Conservation (phyloP, 2,113 vertebrate species). For the rabbit (Oryctolagus cuniculus) region mOryCun1.1 NC_091447.1:47083001-47083500, state of each 20-base stretch:
- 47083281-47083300: not conserved
- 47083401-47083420: too few species aligned
- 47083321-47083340: not conserved
- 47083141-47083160: not conserved
- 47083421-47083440: too few species aligned
- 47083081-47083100: not conserved
- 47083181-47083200: not conserved
- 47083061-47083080: not conserved
- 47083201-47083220: constrained; percentile 10
- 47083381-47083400: too few species aligned
- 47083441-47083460: too few species aligned
- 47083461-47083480: too few species aligned
- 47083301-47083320: not conserved
- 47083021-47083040: not conserved
- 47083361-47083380: not conserved
- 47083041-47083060: not conserved
- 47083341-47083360: not conserved
- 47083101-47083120: not conserved
- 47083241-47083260: not conserved
- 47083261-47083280: not conserved
- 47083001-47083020: not conserved
- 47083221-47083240: not conserved
- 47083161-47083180: not conserved
- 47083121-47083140: not conserved
- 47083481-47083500: too few species aligned